Base-by-base conservation (phyloP, 2,113 vertebrate species). In the Collichthys lucidus region DNA sequence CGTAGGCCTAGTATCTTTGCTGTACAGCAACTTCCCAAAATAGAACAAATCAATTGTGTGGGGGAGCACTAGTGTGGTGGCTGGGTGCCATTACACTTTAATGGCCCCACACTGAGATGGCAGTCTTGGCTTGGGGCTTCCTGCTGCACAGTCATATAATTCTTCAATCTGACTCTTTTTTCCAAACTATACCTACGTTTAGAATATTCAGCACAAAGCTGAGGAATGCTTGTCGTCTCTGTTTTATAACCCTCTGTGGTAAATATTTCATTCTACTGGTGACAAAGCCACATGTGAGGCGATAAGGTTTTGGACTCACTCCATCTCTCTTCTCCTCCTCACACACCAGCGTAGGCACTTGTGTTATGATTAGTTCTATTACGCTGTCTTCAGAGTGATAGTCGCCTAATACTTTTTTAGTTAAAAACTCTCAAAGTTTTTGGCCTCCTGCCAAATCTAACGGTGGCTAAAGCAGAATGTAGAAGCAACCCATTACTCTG, bases 1-100 rank as follows among this genome's bases (percentile, higher is more conserved):
- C 40, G 53, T 10, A 49, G 29, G 53, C 26, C 52, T 26, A 35
- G 44, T 60, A 46, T 46, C 44, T 74, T 77, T 68, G 67, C 73
- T 14, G 26, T 61, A 59, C 5, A 74, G 64, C 76, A 81, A 57
- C 66, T 9, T 79, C 84, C 60, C 26, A 40, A 80, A 89, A 91
- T 79, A 83, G 73, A 83, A 78, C 56, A 74, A 64, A 91, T 88
- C 87, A 88, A 88, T 85, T 74, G 42, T 75, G 60, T 75, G 73
- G 55, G 74, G 66, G 47, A 71, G 72, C 31, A 47, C 22, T 46
- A 60, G 70, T 63, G 76, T 71, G 67, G 68, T 85, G 83, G 88
- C 79, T 67, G 73, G 74, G 59, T 86, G 87, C 81, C 75, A 86
- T 89, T 77, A 79, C 60, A 77, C 68, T 85, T 85, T 79, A 88